Percentiles rank a stretch among this genome's conserved stretches.
These are phyloP conservation scores for Opisthograptis luteolata DNA, from an alignment of 2,888 invertebrate genomes.

Conservation along the genomic window DNA sequence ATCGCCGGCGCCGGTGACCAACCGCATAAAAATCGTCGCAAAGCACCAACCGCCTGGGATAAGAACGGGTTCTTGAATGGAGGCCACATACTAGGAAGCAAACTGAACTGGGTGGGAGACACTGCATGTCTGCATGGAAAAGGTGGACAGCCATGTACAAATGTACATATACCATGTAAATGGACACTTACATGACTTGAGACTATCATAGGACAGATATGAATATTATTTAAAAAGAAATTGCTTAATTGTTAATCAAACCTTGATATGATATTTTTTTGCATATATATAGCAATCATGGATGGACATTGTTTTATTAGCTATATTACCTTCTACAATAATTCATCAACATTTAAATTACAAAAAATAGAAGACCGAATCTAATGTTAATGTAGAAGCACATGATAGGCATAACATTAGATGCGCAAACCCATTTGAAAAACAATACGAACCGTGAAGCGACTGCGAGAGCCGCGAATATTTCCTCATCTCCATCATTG, in stretches of 20 bases:
- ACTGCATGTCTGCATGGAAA: conserved; percentile 21
- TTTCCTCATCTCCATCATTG: conserved; percentile 76
- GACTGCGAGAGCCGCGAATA: conserved; percentile 74
- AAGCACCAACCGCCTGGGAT: conserved; percentile 36
- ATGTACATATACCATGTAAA: no score
- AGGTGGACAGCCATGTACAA: conserved; percentile 10
- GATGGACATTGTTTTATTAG: not conserved
- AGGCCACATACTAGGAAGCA: conserved; percentile 43
- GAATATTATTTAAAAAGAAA: conserved; percentile 1
- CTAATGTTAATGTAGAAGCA: conserved; percentile 21
- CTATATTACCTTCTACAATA: not conserved
- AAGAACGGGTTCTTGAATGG: conserved; percentile 42
- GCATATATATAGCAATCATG: no score
- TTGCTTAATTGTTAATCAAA: conserved; percentile 10
- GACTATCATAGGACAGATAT: conserved; percentile 2
- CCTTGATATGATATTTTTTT: not conserved
- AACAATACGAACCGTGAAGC: conserved; percentile 69
- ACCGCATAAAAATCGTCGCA: conserved; percentile 36
- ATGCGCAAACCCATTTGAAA: conserved; percentile 25
- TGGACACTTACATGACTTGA: conserved; percentile 9
- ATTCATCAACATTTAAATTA: conserved; percentile 10
- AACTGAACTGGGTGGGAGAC: conserved; percentile 28
- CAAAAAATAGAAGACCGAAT: conserved; percentile 14
- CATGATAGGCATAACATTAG: conserved; percentile 26
- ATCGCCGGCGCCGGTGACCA: conserved; percentile 27